These are phyloP conservation scores for Nothocercus nigrocapillus DNA, from an alignment of 2,113 vertebrate genomes.

Conservation along the genomic window DNA sequence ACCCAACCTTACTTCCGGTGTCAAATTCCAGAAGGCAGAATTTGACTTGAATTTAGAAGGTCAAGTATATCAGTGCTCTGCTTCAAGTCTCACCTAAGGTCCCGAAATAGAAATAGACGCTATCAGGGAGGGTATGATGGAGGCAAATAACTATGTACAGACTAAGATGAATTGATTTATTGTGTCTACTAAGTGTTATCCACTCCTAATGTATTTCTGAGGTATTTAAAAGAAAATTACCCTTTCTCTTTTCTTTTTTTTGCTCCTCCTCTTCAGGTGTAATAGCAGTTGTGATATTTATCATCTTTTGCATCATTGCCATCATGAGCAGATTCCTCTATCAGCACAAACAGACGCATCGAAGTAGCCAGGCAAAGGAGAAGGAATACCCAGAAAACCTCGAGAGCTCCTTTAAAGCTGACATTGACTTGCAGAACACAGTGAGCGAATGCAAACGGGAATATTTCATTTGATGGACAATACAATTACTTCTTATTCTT, in stretches of 20 bases:
- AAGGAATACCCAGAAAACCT: constrained; percentile 87
- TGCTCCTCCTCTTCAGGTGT: constrained; percentile 78
- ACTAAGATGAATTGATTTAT: neutral
- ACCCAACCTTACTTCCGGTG: neutral
- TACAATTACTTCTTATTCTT: constrained; percentile 37
- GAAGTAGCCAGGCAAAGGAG: constrained; percentile 82
- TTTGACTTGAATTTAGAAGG: neutral
- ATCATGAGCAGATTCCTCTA: constrained; percentile 91
- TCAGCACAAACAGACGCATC: constrained; percentile 88
- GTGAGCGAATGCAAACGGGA: constrained; percentile 93
- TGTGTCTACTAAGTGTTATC: neutral
- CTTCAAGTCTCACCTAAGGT: neutral
- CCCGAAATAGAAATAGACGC: neutral
- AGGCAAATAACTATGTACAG: neutral
- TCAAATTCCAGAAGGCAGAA: neutral
- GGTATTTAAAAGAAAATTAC: neutral
- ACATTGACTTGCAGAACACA: constrained; percentile 91
- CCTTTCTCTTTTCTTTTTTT: neutral
- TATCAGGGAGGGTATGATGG: neutral
- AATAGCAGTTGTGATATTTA: constrained; percentile 91
- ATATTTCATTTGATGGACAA: constrained; percentile 92
- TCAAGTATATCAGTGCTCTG: neutral
- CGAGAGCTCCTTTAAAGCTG: constrained; percentile 89
- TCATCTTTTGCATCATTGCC: constrained; percentile 88
- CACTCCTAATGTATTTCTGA: neutral